Base-by-base conservation (phyloP, 30 jellyfish, hydroid and myxozoan species). In the Aurelia sp. region DNA sequence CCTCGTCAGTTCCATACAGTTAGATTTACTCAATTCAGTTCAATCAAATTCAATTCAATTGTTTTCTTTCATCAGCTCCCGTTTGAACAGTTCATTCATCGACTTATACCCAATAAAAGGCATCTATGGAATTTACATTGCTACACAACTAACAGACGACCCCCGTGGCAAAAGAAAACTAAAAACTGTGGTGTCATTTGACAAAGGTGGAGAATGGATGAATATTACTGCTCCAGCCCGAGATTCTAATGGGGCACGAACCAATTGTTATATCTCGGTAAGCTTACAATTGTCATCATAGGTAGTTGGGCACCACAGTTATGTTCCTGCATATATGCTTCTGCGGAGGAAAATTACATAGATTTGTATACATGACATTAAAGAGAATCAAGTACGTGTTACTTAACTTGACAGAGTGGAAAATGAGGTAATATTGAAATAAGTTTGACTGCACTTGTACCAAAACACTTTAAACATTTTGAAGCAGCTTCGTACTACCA, bases 161-260 rank as follows among this genome's bases (percentile, higher is more conserved):
- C 59, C 11, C 20, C 87, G 91, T 3, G 92, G 96, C 33, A 72
- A 31, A 19, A 53, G 91, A 27, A 44, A 89, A 63, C 51, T 90
- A 47, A 80, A 81, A 58, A 74, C 97, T 11, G 20, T 84, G 83
- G 85, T 95, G 13, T 44, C 99, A 1, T 90, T 78, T 82, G 96
- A 95, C 67, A 95, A 95, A 85, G 99, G 99, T 0, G 99, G 99
- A 22, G 95, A 85, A 41, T 95, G 99, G 99, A 74, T 86, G 68
- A 50, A 59, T 80, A 81, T 95, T 35, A 21, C 83, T 40, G 91
- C 98, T 3, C 97, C 99, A 2, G 51, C 63, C 24, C 17, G 57
- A 13, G 94, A 82, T 59, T 55, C 86, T 7, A 16, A 48, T 31
- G 97, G 97, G 52, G 41, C 79, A 19, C 87, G 0, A 3, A 90